A percentile compares a stretch with the other conserved stretches of the same genome.
Conservation (phyloP, 2,888 invertebrate genomes). For the Andricus quercusramuli region DNA sequence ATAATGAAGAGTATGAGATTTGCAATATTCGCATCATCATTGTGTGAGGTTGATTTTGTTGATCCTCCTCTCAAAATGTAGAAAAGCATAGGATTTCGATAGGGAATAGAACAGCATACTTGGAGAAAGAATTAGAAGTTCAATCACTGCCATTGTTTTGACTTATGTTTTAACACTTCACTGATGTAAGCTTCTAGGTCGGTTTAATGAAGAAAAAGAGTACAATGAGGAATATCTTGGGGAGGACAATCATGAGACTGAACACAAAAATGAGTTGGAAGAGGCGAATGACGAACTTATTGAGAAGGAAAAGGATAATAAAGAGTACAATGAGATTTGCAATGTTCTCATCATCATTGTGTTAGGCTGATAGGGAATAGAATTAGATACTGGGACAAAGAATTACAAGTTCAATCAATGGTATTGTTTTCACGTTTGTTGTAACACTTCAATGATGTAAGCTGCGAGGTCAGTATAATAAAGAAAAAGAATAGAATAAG, state of each 20-base stretch:
- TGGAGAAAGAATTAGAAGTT: background rate
- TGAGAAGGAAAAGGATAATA: no score
- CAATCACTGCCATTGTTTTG: background rate
- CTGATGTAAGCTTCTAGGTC: background rate
- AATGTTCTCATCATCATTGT: background rate
- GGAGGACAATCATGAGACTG: no score
- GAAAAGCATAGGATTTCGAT: background rate
- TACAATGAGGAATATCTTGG: no score
- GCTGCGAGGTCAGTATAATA: no score
- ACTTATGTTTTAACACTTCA: conserved; percentile 6
- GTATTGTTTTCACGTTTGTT: no score
- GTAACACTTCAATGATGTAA: no score
- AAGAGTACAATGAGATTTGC: background rate
- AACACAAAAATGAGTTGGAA: no score
- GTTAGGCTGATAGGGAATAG: background rate
- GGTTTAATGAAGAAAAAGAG: background rate
- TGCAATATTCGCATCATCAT: background rate
- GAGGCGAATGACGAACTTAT: no score
- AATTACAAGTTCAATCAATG: no score
- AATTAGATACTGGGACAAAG: no score
- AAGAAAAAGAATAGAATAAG: no score
- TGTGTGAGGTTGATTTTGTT: background rate
- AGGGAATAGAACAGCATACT: background rate
- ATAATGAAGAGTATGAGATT: no score
- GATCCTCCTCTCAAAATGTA: background rate